These are phyloP conservation scores for Mastomys natalensis DNA, from an alignment of 2,113 vertebrate species.

Conservation along the genomic window DNA sequence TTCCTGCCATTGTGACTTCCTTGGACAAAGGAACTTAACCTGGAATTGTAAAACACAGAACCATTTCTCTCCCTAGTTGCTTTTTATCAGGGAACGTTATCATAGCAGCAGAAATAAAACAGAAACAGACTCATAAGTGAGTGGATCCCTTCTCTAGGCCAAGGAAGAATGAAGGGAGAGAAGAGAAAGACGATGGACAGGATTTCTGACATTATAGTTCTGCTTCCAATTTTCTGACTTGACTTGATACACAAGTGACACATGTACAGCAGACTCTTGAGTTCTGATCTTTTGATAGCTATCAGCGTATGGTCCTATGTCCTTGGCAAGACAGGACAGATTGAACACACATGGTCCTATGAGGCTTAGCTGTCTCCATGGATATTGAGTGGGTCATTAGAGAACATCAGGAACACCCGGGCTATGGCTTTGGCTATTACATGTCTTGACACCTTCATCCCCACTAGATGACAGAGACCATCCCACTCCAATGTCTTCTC, in stretches of 20 bases:
- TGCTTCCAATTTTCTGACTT: background rate
- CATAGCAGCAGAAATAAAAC: background rate
- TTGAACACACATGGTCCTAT: background rate
- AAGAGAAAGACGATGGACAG: background rate
- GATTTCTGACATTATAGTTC: background rate
- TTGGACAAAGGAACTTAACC: background rate
- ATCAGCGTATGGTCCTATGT: background rate
- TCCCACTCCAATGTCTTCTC: background rate
- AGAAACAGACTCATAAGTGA: background rate
- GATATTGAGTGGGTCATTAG: background rate
- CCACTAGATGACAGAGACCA: background rate
- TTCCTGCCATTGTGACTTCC: background rate
- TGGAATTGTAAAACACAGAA: background rate
- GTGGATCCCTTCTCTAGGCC: background rate
- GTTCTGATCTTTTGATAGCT: background rate
- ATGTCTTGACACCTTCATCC: background rate
- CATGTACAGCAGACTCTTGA: background rate
- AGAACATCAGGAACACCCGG: background rate
- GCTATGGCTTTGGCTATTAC: background rate
- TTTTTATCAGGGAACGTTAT: background rate
- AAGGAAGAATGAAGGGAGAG: background rate
- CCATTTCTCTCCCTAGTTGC: background rate
- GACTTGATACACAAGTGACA: too few species aligned
- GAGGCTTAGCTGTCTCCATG: background rate
- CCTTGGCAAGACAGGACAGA: background rate